A percentile compares a stretch with the other conserved stretches of the same genome.
Evolutionary conservation across 2,888 invertebrate genomes (phyloP).

Genomic region (Hololepta plana): DNA sequence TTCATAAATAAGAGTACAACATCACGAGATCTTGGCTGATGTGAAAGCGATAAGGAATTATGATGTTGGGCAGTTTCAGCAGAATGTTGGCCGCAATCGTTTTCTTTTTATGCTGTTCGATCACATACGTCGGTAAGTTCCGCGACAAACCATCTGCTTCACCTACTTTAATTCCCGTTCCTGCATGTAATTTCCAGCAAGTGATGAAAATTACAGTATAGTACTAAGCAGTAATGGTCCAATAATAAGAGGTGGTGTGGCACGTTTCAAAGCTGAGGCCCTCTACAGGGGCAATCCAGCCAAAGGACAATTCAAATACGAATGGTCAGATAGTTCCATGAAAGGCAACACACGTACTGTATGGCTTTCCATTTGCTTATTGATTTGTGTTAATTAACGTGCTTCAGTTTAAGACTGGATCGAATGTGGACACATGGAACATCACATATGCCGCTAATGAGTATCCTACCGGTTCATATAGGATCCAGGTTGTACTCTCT

Average conservation of each 20-base stretch:
- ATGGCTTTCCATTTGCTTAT: conserved; percentile 9
- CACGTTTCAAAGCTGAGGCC: conserved; percentile 48
- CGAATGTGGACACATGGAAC: conserved; percentile 41
- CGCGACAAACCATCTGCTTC: no score
- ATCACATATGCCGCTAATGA: conserved; percentile 31
- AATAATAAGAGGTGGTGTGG: conserved; percentile 50
- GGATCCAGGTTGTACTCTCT: conserved; percentile 30
- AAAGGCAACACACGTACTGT: conserved; percentile 32
- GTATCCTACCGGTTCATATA: conserved; percentile 40
- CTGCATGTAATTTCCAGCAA: conserved; percentile 1
- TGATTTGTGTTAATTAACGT: conserved; percentile 6
- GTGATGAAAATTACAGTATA: conserved; percentile 23
- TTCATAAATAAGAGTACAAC: no score
- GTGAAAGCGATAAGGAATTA: no score
- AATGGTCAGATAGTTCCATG: conserved; percentile 43
- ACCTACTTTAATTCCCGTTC: no score
- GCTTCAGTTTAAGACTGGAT: conserved; percentile 26
- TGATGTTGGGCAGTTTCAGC: no score
- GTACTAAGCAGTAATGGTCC: conserved; percentile 43
- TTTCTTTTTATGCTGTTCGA: no score
- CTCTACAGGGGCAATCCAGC: conserved; percentile 25
- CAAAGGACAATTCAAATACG: conserved; percentile 31
- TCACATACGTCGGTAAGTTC: no score
- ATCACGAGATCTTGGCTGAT: no score
- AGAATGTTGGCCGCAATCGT: no score